A percentile compares a stretch with the other conserved stretches of the same genome.
These are phyloP conservation scores for Pangasianodon gigas DNA, from an alignment of 2,113 vertebrate genomes.

Conservation along the genomic window DNA sequence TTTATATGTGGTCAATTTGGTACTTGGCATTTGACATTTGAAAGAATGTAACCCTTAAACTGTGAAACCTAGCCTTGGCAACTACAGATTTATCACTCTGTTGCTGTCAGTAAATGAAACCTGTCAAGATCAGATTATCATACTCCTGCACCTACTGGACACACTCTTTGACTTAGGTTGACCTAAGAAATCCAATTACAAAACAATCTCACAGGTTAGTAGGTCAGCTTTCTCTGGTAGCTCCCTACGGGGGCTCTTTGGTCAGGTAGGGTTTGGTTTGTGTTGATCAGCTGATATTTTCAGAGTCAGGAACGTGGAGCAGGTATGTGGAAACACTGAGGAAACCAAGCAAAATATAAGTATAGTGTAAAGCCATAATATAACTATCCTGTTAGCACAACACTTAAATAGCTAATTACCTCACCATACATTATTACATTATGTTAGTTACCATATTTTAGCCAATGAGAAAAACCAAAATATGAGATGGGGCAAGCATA, in stretches of 20 bases:
- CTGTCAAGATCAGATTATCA: conserved; percentile 60
- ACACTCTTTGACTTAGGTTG: conserved; percentile 42
- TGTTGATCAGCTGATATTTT: background rate
- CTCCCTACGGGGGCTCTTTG: background rate
- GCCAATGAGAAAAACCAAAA: background rate
- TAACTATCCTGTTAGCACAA: background rate
- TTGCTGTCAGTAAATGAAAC: conserved; percentile 48
- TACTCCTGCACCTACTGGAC: conserved; percentile 25
- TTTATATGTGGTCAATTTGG: background rate
- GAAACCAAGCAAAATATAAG: background rate
- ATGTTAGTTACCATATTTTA: background rate
- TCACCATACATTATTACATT: background rate
- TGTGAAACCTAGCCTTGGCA: conserved; percentile 5
- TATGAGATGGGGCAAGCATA: background rate
- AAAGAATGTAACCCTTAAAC: conserved; percentile 56
- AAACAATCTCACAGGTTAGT: conserved; percentile 49
- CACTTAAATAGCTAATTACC: background rate
- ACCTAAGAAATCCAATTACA: conserved; percentile 63
- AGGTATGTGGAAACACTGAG: background rate
- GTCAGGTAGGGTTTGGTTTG: background rate
- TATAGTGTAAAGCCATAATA: background rate
- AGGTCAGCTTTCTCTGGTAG: conserved; percentile 45
- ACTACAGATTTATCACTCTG: conserved; percentile 11
- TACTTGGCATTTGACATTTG: background rate
- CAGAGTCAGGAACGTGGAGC: background rate